These are phyloP conservation scores for Lingula anatina DNA, from an alignment of 2,888 invertebrate genomes.

Conservation along the genomic window DNA sequence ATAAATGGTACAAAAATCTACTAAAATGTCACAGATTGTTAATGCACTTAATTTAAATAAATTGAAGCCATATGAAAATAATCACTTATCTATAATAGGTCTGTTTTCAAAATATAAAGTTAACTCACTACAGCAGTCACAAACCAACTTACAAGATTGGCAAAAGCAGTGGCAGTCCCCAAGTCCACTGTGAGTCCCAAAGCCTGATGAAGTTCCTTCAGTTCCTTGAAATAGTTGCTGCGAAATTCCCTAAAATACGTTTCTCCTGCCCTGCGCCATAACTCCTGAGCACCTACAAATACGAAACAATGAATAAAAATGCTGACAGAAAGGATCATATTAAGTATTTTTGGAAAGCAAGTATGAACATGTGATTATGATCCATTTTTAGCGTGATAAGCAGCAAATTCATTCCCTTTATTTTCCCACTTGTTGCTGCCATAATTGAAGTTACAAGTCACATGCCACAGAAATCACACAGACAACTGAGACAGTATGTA, in stretches of 20 bases:
- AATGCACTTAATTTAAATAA: too few species aligned
- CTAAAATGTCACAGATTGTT: too few species aligned
- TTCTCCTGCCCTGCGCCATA: conserved; percentile 40
- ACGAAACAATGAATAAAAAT: too few species aligned
- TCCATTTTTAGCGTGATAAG: too few species aligned
- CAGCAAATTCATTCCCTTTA: too few species aligned
- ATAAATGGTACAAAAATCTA: too few species aligned
- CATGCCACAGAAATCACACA: too few species aligned
- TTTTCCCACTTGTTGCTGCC: too few species aligned
- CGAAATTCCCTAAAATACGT: conserved; percentile 32
- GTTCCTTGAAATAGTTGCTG: conserved; percentile 47
- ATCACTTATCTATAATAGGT: not conserved
- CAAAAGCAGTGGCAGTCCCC: conserved; percentile 43
- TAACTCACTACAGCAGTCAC: not conserved
- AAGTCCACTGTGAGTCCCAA: conserved; percentile 44
- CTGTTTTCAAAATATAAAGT: not conserved
- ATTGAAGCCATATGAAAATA: not conserved
- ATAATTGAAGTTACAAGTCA: too few species aligned
- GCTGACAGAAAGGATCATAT: too few species aligned
- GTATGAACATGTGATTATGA: not conserved
- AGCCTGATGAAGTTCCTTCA: conserved; percentile 43
- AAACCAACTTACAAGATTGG: conserved; percentile 38
- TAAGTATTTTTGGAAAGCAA: not conserved
- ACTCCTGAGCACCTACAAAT: conserved; percentile 38
- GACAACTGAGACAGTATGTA: too few species aligned